Evolutionary conservation across 2,797 vertebrate species (phyloP).

Genomic region (Nasua narica): DNA sequence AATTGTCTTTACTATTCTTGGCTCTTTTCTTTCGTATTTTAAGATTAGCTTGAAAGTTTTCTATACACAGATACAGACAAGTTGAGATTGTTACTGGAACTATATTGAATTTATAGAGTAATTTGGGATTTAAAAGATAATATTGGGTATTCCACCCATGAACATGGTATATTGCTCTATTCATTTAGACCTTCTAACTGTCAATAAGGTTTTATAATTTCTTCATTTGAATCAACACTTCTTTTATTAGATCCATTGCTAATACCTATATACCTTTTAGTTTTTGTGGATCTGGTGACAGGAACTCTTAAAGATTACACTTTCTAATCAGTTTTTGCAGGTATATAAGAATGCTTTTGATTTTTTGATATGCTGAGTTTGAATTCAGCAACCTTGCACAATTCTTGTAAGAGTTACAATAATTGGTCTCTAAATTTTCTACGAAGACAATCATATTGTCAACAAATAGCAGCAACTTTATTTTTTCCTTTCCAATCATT

Average conservation of each 20-base stretch:
- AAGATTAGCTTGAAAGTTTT: background rate
- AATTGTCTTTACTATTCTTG: background rate
- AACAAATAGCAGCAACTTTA: background rate
- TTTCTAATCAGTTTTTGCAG: background rate
- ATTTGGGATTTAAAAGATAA: background rate
- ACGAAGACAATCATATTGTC: background rate
- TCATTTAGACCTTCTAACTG: background rate
- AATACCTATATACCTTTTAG: background rate
- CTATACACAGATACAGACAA: background rate
- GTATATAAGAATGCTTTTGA: background rate
- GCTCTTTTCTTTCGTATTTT: constrained; percentile 8
- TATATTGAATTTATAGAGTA: background rate
- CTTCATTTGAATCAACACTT: background rate
- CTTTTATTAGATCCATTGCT: background rate
- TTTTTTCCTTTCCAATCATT: background rate
- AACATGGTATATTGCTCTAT: background rate
- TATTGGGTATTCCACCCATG: background rate
- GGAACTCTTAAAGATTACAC: background rate
- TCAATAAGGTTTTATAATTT: background rate
- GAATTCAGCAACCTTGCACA: background rate
- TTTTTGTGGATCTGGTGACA: background rate
- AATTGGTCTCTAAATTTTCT: background rate
- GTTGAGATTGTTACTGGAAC: background rate
- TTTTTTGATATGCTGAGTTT: background rate
- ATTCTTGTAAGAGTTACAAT: background rate